A percentile compares a stretch with the other conserved stretches of the same genome.
These are phyloP conservation scores for Denticeps clupeoides DNA, from an alignment of 2,797 vertebrate genomes.

Conservation along the genomic window DNA sequence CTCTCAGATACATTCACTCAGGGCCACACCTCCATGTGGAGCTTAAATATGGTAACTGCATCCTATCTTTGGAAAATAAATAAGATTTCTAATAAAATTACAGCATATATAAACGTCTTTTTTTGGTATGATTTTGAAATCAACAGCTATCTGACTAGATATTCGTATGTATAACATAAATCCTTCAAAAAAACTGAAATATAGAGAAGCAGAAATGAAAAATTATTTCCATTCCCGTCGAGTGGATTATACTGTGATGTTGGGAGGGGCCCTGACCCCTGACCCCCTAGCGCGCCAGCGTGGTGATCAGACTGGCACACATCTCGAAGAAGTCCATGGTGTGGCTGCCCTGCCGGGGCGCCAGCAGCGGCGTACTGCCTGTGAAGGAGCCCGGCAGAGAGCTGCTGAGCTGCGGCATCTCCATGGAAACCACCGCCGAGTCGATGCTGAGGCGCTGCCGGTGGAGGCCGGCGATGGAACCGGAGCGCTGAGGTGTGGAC, in stretches of 20 bases:
- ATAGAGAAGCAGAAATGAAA: conserved; percentile 38
- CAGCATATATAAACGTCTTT: conserved; percentile 50
- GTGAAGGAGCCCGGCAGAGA: conserved; percentile 77
- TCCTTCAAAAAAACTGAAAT: too few relatives aligned
- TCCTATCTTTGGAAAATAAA: conserved; percentile 55
- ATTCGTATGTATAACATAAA: conserved; percentile 11
- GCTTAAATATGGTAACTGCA: conserved; percentile 34
- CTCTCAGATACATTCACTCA: too few relatives aligned
- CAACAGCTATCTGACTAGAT: conserved; percentile 28
- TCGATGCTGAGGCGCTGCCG: conserved; percentile 86
- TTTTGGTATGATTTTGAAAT: conserved; percentile 48
- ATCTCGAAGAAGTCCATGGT: conserved; percentile 99
- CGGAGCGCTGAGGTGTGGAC: conserved; percentile 86
- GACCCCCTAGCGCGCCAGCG: conserved; percentile 78
- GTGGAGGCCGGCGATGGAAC: conserved; percentile 75
- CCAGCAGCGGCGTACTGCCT: conserved; percentile 58
- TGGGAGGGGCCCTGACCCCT: not conserved
- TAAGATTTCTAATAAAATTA: conserved; percentile 45
- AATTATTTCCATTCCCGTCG: too few relatives aligned
- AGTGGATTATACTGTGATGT: too few relatives aligned
- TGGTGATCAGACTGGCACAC: conserved; percentile 95
- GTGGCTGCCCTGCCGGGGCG: conserved; percentile 82
- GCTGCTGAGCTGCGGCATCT: conserved; percentile 68
- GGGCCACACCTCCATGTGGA: conserved; percentile 19
- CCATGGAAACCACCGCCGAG: conserved; percentile 51